Evolutionary conservation across 2,888 invertebrate genomes (phyloP), one percentile per base, ranked within the genome.

Genomic region (Hoplodrina blanda): DNA sequence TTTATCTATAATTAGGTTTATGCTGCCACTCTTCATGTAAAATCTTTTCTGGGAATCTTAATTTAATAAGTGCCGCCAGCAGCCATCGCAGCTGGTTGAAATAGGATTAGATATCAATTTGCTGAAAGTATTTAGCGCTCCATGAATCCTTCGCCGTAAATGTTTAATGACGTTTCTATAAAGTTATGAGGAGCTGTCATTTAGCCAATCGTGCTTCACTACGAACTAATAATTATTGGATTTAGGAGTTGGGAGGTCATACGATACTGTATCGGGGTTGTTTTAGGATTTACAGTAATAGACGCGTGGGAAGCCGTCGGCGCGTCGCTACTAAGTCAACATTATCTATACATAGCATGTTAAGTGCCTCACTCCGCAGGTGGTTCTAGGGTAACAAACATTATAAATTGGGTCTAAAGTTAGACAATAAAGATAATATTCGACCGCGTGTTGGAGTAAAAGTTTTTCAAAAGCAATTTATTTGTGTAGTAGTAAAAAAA

Each of bases 231-330:
- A 33, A 19, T 69, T 59, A 69, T 72, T 69, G 69, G 59, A 59
- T 76, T 69, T 59, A 25, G 46, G 59, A 49, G 37, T 49, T n/a
- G 37, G 59, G 53, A 76, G 59, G 73, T 54, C 59, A 57, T 11
- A 52, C 15, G 33, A 41, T 13, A 33, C 7, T 33, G 41, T 44
- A 59, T 5, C 10, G 57, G 61, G 46, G 30, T 19, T 41, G 30
- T 53, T 53, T 71, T 50, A 71, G 50, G 50, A 30, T 72, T 41
- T 44, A 41, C 53, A 46, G n/a, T n/a, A 30, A 76, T 20, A 53
- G 46, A 55, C 37, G 49, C n/a, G 41, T 44, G 49, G 69, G 77
- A 76, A 73, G 76, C 57, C 69, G 20, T 76, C 69, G 54, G 17
- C 20, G 69, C 20, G 20, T 59, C 54, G 41, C 49, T 17, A 33